Conservation (phyloP, 2,888 invertebrate genomes). For the Ashinkailepas kermadecensis region DNA sequence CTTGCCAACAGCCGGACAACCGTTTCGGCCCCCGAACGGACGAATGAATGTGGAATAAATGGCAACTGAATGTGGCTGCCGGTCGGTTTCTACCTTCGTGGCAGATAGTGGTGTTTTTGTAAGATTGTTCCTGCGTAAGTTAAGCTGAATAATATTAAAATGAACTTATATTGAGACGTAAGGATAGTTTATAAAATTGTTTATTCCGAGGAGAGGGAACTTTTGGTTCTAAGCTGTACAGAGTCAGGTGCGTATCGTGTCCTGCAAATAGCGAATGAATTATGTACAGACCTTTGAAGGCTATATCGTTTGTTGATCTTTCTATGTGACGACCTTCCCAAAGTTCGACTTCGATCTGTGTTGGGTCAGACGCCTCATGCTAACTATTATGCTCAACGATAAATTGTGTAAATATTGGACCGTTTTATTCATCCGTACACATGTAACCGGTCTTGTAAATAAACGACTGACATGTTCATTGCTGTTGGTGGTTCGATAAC, state of each 20-base stretch:
- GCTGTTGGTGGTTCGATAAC: not conserved
- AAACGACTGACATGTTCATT: conserved; percentile 20
- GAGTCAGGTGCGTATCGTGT: conserved; percentile 12
- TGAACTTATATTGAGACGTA: conserved; percentile 17
- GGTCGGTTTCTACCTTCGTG: not conserved
- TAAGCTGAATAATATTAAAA: conserved; percentile 19
- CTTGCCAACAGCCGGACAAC: not conserved
- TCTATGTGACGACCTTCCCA: conserved; percentile 22
- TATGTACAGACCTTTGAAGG: conserved; percentile 20
- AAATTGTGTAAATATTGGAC: conserved; percentile 17
- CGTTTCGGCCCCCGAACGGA: too few species aligned
- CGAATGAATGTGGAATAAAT: not conserved
- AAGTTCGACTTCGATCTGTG: conserved; percentile 12
- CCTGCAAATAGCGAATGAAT: not conserved
- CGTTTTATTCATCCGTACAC: conserved; percentile 19
- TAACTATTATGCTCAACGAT: conserved; percentile 22
- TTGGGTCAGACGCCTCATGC: conserved; percentile 18
- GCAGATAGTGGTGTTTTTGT: conserved; percentile 11
- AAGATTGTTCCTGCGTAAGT: conserved; percentile 21
- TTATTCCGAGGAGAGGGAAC: conserved; percentile 16
- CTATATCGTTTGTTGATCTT: conserved; percentile 20
- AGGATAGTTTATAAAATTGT: conserved; percentile 20
- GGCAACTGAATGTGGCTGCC: not conserved
- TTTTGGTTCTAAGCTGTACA: conserved; percentile 18
- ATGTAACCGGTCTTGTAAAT: conserved; percentile 21